A percentile compares a stretch with the other conserved stretches of the same genome.
Evolutionary conservation across 2,888 invertebrate genomes (phyloP).

Genomic region (Xanthorhoe designata): DNA sequence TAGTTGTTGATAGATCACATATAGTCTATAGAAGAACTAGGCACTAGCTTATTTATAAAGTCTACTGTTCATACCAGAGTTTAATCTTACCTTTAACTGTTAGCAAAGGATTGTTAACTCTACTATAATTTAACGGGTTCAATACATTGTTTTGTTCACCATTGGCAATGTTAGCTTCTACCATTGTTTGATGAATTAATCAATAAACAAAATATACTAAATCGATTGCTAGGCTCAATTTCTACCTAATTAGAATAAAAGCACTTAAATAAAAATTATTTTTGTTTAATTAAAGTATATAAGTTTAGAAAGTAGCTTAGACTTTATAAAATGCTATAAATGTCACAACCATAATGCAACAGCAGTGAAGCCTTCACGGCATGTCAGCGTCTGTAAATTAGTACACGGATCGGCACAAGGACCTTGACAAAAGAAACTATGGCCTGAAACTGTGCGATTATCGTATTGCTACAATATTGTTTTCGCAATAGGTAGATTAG

Average conservation of each 20-base stretch:
- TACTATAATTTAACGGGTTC: background rate
- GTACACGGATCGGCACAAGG: constrained; percentile 34
- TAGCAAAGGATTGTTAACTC: background rate
- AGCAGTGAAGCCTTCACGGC: constrained; percentile 45
- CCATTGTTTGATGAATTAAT: too few species aligned
- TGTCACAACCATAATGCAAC: constrained; percentile 38
- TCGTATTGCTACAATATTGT: constrained; percentile 1
- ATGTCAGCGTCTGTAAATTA: constrained; percentile 44
- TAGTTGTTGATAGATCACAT: constrained; percentile 31
- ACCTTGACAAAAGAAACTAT: constrained; percentile 32
- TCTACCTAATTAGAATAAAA: too few species aligned
- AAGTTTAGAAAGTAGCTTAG: too few species aligned
- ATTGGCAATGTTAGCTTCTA: too few species aligned
- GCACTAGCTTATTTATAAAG: background rate
- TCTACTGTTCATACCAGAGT: background rate
- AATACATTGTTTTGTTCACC: too few species aligned
- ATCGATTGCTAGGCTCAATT: too few species aligned
- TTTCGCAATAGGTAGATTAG: background rate
- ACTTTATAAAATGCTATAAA: constrained; percentile 8
- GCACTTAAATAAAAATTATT: too few species aligned
- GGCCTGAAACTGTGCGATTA: constrained; percentile 21
- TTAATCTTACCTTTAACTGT: background rate
- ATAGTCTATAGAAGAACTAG: constrained; percentile 11
- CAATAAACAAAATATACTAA: too few species aligned
- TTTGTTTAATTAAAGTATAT: too few species aligned